Base-by-base conservation (phyloP, 2,797 vertebrate species). In the Oryzias dopingdopingensis region DNA sequence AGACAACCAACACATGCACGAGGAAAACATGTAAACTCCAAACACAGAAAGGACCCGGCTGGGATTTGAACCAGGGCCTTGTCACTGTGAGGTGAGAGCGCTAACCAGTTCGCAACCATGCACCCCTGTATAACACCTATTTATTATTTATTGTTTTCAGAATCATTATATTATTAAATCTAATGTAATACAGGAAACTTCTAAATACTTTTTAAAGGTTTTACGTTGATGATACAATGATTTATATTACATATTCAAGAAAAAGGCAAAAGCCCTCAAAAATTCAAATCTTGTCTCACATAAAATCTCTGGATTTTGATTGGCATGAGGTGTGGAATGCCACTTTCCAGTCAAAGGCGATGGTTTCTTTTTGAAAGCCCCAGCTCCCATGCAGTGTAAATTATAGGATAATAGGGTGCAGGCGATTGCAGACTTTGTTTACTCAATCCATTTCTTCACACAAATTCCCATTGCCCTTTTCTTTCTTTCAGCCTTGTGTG, bases 381-480 rank as follows among this genome's bases (percentile, higher is more conserved):
- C 87, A 89, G 92, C 94, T 95, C 92, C 93, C 94, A 94, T 94
- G 91, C 94, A 94, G 94, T 93, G 94, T 94, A 95, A 95, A 96
- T 96, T 94, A 95, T 94, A 92, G 93, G 92, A 95, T 96, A 95
- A 96, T 95, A 92, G 93, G 93, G 95, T 91, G 93, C 93, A 96
- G 94, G 93, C 93, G 89, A 94, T 93, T 92, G 94, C 92, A 91
- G 93, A 85, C 92, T 93, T 91, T 96, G 95, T 97, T 99, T 96
- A 96, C 94, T 94, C 93, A 95, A 94, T 94, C 93, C 92, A 93
- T 95, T 94, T 95, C 94, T 96, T 95, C 93, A 94, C 94, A 95
- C 94, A 92, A 94, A 93, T 94, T 95, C 94, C 93, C 93, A 92
- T 91, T 94, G 93, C 91, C 92, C 93, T 84, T 92, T 92, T 90